Evolutionary conservation across 2,113 vertebrate genomes (phyloP).

Genomic region (Sinocyclocheilus anophthalmus): DNA sequence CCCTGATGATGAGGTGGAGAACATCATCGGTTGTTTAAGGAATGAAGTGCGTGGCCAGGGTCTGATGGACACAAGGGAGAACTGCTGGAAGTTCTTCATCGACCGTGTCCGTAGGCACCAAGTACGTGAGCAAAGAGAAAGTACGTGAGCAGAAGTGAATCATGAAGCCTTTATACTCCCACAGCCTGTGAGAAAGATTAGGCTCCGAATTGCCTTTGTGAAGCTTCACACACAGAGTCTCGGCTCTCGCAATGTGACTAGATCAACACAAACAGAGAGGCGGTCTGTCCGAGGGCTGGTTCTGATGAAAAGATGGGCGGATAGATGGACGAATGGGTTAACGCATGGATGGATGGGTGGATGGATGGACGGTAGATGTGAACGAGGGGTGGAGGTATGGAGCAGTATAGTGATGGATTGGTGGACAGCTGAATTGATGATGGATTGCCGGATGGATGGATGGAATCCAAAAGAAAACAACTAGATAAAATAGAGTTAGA

Average conservation of each 20-base stretch:
- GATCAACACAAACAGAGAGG: constrained; percentile 7
- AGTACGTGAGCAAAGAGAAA: no score
- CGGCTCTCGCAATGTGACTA: constrained; percentile 21
- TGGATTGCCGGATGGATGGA: no score
- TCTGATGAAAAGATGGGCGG: no score
- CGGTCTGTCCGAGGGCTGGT: background rate
- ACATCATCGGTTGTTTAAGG: constrained; percentile 82
- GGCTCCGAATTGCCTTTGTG: background rate
- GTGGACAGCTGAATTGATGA: no score
- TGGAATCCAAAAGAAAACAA: no score
- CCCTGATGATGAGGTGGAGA: constrained; percentile 89
- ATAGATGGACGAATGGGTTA: no score
- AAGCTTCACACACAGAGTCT: background rate
- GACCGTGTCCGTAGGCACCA: constrained; percentile 82
- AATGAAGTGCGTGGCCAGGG: constrained; percentile 85
- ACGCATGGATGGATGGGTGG: no score
- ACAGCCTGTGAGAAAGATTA: constrained; percentile 54
- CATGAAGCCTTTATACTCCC: constrained; percentile 15
- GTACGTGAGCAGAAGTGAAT: constrained; percentile 65
- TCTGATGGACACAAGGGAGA: constrained; percentile 85
- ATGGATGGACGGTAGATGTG: no score
- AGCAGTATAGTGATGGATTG: no score
- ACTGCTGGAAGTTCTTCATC: constrained; percentile 96
- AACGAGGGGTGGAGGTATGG: no score
- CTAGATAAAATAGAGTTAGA: no score